Evolutionary conservation across 2,888 invertebrate genomes (phyloP), one percentile per base, ranked within the genome.

Genomic region (Cecidostiba fungosa): DNA sequence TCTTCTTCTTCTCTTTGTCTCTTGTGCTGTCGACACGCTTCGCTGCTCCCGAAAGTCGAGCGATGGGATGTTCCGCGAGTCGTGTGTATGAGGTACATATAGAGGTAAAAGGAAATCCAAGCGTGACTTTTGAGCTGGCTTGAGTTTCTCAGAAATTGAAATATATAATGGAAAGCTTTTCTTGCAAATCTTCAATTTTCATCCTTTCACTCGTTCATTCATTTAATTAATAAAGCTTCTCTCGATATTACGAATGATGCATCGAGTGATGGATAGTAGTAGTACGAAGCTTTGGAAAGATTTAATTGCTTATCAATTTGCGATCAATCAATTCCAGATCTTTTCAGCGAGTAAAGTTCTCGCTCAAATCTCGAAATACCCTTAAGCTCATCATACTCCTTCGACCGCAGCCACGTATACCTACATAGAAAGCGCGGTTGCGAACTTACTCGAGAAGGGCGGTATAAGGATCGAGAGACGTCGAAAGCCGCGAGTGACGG

Each of bases 51-150:
- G 19, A 59, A 59, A 59, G 54, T 59, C 54, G 54, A n/a, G 54
- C 23, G 54, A 23, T 16, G 19, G 54, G n/a, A 19, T 59, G 23
- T 59, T 59, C n/a, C 54, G n/a, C 54, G 54, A 54, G 54, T n/a
- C 8, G n/a, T 8, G 19, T n/a, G 23, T n/a, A 59, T n/a, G 54
- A 59, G 54, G n/a, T 19, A 19, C 5, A 50, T 59, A n/a, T 1
- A 6, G n/a, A 59, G 16, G n/a, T 23, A 59, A n/a, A 23, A 59
- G 54, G 54, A 59, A 59, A 59, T 19, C 23, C 54, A 59, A 59
- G 54, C 54, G n/a, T n/a, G 54, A 59, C 54, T 59, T 59, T 59
- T 23, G n/a, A 59, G 54, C 54, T 59, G 6, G 54, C 54, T 59
- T 59, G 23, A 59, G 54, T 59, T 23, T 59, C 54, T n/a, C 8